Evolutionary conservation across 1,140 invertebrate genomes (phyloP), one percentile per base, ranked within the genome.

Genomic region (Nephila pilipes): DNA sequence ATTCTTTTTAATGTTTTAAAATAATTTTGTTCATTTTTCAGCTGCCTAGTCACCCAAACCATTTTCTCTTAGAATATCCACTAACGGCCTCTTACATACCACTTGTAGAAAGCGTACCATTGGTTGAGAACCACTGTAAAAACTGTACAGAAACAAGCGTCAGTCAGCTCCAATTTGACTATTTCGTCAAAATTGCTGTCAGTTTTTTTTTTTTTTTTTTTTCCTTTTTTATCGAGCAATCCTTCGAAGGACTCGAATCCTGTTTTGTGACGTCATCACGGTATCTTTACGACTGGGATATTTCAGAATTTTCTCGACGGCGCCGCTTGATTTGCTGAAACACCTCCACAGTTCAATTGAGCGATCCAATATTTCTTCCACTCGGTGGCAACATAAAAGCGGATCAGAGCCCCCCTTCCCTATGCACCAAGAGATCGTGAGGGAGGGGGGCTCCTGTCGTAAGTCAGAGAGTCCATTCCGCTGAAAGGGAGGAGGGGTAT

Each of bases 351-450:
- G 69, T 75, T 75, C 69, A 75, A 36, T 75, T 29, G 69, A 36
- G 32, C 18, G 69, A 75, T 75, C 69, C 69, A 75, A 75, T 75
- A 75, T 32, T 36, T 75, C 69, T 75, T 75, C 69, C 29, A 75
- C 69, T 75, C 32, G 69, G 32, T 20, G 69, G 16, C 69, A 75
- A 75, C 69, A 75, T 36, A 75, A 75, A 32, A 75, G 69, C 20
- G 32, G 69, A 18, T 36, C 29, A 6, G 10, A 25, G 1, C 69
- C 25, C 32, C 58, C 16, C 58, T 4, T 16, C 65, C 12, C 32
- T 29, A 2, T 10, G 0, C 63, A 0, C n/a, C 8, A 6, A 29
- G 25, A 32, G 18, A 29, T 32, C 5, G 16, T 60, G 14, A 14
- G 6, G n/a, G 0, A 69, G 16, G 32, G 69, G 29, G 12, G 1